Conservation (phyloP, 1,140 invertebrate genomes). For the Cydia pomonella region DNA sequence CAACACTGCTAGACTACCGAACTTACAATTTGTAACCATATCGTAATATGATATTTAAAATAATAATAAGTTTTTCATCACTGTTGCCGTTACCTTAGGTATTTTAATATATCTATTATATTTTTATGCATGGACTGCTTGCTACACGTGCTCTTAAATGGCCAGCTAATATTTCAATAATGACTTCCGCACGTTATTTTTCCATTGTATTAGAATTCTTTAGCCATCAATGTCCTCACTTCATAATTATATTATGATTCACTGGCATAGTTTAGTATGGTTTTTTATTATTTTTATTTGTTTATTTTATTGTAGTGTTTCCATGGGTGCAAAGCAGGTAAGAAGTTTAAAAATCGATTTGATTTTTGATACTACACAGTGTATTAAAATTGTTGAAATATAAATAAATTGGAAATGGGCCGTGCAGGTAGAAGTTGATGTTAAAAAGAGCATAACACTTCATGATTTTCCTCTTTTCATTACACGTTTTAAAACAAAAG, state of each 20-base stretch:
- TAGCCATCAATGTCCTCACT: slow-evolving; percentile 36
- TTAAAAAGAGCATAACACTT: too few species aligned
- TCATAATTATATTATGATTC: background rate
- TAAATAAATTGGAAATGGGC: too few species aligned
- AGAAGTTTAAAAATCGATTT: background rate
- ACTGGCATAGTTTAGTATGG: background rate
- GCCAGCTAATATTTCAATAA: background rate
- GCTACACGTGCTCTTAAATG: background rate
- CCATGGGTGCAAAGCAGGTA: background rate
- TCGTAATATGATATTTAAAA: too few species aligned
- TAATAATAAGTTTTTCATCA: too few species aligned
- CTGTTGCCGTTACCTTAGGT: background rate
- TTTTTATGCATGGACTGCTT: background rate
- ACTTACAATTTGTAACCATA: too few species aligned
- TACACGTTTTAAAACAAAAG: too few species aligned
- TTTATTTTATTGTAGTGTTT: background rate
- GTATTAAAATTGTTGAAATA: too few species aligned
- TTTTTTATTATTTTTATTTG: background rate
- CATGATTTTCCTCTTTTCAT: too few species aligned
- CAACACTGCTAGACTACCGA: too few species aligned
- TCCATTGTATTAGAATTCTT: slow-evolving; percentile 42
- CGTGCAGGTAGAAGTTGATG: too few species aligned
- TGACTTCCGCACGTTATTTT: background rate
- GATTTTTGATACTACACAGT: too few species aligned
- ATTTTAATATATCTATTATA: background rate